A percentile compares a stretch with the other conserved stretches of the same genome.
Conservation (phyloP, 2,113 vertebrate species). For the Engraulis encrasicolus region DNA sequence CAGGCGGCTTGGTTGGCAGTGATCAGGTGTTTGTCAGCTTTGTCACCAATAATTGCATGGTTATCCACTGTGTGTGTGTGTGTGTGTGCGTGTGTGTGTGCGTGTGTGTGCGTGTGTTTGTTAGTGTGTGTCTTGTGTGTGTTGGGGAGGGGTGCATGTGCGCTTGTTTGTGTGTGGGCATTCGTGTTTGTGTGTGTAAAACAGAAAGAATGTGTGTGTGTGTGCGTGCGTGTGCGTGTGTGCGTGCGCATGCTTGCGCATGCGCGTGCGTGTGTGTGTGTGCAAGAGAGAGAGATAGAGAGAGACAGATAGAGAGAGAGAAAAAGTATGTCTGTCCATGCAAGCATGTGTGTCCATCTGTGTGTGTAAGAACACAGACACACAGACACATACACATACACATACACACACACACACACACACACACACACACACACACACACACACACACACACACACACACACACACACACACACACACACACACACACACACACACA, state of each 20-base stretch:
- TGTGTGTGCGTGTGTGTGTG: slow-evolving; percentile 38
- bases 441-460: no score
- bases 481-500: no score
- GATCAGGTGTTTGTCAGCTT: slow-evolving; percentile 53
- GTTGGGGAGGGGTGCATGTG: not conserved
- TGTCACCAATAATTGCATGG: slow-evolving; percentile 52
- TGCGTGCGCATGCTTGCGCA: no score
- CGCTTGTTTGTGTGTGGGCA: slow-evolving; percentile 48
- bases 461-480: no score
- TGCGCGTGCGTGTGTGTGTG: slow-evolving; percentile 36
- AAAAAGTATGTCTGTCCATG: slow-evolving; percentile 36
- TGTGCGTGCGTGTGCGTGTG: slow-evolving; percentile 31
- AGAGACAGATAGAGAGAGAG: no score
- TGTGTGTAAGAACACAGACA: not conserved
- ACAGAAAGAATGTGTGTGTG: no score
- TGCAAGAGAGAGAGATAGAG: no score
- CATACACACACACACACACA: no score
- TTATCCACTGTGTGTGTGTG: slow-evolving; percentile 46
- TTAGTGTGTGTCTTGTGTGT: slow-evolving; percentile 46
- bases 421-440: no score
- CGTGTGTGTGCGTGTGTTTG: slow-evolving; percentile 27
- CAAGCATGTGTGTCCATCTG: not conserved
- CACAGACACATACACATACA: no score
- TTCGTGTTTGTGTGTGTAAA: slow-evolving; percentile 45
- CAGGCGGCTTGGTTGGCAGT: slow-evolving; percentile 46